phyloP scores from a whole-genome alignment of 2,113 vertebrate species.

The Nothocercus nigrocapillus region DNA sequence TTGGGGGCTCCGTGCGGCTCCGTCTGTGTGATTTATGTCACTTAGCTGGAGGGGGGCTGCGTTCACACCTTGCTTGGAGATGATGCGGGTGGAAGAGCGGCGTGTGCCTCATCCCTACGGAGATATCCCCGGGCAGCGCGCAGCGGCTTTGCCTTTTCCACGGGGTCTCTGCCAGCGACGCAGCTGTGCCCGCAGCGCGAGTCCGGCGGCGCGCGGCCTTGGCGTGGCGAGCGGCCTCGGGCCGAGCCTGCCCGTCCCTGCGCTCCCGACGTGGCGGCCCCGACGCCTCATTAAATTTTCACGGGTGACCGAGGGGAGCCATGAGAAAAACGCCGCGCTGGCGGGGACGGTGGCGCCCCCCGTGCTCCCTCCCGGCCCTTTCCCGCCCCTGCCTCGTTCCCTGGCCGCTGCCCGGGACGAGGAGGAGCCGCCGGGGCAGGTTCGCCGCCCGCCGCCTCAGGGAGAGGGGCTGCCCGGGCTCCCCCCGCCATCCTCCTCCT shows the following conservation, averaged over 20 bases:
- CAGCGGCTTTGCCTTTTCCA: conserved; percentile 62
- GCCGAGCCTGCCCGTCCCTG: too few species aligned
- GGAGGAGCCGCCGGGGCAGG: background rate
- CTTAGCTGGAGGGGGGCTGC: background rate
- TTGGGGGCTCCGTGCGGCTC: conserved; percentile 20
- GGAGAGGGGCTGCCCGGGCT: background rate
- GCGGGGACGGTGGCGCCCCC: background rate
- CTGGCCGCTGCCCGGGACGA: background rate
- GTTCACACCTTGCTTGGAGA: conserved; percentile 48
- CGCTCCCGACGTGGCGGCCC: conserved; percentile 69
- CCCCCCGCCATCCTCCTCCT: too few species aligned
- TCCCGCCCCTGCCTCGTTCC: background rate
- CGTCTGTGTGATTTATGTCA: conserved; percentile 17
- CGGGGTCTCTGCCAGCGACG: conserved; percentile 70
- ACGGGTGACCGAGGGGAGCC: conserved; percentile 76
- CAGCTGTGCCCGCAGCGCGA: conserved; percentile 79
- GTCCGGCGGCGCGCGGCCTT: conserved; percentile 84
- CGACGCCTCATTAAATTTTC: conserved; percentile 84
- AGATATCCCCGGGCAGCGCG: conserved; percentile 74
- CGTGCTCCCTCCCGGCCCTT: background rate
- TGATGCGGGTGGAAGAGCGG: conserved; percentile 24
- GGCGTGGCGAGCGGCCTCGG: conserved; percentile 61
- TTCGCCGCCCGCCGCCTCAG: too few species aligned
- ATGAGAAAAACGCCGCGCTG: conserved; percentile 53
- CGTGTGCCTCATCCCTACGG: conserved; percentile 61